A percentile compares a stretch with the other conserved stretches of the same genome.
phyloP scores from a whole-genome alignment of 2,113 vertebrate genomes.

The Zosterops lateralis region DNA sequence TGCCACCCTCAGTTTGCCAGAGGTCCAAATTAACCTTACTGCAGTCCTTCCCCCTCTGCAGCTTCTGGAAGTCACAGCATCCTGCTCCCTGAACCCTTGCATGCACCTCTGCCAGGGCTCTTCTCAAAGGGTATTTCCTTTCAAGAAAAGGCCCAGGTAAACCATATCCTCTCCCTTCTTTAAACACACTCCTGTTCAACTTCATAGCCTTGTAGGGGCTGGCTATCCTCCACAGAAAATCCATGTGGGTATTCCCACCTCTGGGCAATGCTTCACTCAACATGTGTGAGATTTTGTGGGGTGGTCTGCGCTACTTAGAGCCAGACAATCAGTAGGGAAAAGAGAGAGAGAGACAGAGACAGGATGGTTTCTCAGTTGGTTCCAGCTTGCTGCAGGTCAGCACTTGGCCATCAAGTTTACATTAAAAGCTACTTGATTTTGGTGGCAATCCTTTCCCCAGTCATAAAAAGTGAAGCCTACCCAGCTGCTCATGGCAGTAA shows the following conservation, averaged over 20 bases:
- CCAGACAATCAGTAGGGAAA: background rate
- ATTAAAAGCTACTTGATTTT: background rate
- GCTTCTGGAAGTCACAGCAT: background rate
- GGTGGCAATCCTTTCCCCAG: background rate
- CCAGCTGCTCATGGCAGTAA: background rate
- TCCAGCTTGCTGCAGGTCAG: background rate
- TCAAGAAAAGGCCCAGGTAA: background rate
- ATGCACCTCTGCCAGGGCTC: background rate
- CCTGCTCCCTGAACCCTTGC: background rate
- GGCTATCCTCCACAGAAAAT: background rate
- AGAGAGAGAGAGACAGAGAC: background rate
- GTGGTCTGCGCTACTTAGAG: background rate
- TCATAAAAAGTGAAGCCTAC: background rate
- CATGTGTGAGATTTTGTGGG: background rate
- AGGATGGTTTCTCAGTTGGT: background rate
- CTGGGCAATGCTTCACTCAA: background rate
- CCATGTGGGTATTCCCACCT: background rate
- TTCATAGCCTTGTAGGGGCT: background rate
- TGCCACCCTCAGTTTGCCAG: background rate
- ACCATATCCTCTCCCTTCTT: background rate
- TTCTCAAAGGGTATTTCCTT: background rate
- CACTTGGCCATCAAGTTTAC: background rate
- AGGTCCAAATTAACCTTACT: background rate
- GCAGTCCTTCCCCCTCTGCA: background rate
- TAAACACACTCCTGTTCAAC: background rate